phyloP scores from a whole-genome alignment of 2,888 invertebrate species.

The Microplitis manilae region DNA sequence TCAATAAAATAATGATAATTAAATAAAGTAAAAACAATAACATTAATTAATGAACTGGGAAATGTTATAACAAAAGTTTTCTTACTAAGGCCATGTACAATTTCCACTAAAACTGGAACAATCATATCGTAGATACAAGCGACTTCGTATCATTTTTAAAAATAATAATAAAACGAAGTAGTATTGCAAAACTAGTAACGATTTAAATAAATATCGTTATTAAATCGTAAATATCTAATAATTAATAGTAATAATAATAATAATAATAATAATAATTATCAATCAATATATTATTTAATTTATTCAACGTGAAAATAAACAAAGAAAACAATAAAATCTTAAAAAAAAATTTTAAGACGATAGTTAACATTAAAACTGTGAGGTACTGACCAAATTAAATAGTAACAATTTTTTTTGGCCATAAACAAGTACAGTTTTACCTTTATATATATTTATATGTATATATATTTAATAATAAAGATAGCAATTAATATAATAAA shows the following conservation, averaged over 20 bases:
- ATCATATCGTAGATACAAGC: constrained; percentile 53
- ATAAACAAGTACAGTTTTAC: constrained; percentile 56
- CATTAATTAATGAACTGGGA: constrained; percentile 13
- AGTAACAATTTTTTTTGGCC: constrained; percentile 42
- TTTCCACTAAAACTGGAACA: constrained; percentile 71
- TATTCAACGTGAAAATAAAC: neutral
- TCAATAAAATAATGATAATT: neutral
- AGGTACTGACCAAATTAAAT: neutral
- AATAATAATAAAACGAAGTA: constrained; percentile 66
- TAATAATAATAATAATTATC: neutral
- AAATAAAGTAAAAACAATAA: neutral
- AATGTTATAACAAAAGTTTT: constrained; percentile 40
- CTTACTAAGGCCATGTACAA: constrained; percentile 62
- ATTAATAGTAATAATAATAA: neutral
- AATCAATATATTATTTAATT: constrained; percentile 5
- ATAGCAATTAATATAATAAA: constrained; percentile 19
- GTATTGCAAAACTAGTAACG: constrained; percentile 60
- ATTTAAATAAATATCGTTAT: constrained; percentile 45
- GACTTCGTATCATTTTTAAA: constrained; percentile 58
- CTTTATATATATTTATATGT: constrained; percentile 53
- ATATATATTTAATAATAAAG: constrained; percentile 46
- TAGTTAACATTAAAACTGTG: neutral
- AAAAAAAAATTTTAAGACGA: constrained; percentile 12
- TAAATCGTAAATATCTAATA: neutral
- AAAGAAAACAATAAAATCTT: constrained; percentile 9